Evolutionary conservation across 2,888 invertebrate genomes (phyloP).

Genomic region (Meganola albula): DNA sequence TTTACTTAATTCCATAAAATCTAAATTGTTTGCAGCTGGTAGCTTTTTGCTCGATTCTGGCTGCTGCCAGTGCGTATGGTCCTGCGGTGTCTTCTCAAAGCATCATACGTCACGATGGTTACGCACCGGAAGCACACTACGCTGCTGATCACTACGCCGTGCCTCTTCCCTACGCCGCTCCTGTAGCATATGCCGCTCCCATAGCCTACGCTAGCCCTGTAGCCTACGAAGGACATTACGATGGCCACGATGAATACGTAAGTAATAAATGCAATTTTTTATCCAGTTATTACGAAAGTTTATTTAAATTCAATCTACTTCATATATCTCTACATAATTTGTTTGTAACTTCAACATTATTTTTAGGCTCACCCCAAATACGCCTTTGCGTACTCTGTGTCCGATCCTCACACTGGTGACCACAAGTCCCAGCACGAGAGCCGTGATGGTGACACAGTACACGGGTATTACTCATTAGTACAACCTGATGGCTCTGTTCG

Average conservation of each 20-base stretch:
- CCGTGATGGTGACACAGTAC: constrained; percentile 72
- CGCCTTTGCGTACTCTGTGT: constrained; percentile 72
- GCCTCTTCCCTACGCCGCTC: constrained; percentile 30
- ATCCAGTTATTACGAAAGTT: too few species aligned
- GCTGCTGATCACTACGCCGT: constrained; percentile 25
- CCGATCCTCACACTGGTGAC: constrained; percentile 77
- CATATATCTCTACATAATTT: too few species aligned
- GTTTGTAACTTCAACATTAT: too few species aligned
- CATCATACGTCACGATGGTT: constrained; percentile 54
- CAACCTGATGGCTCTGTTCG: constrained; percentile 75
- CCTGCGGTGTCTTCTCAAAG: constrained; percentile 60
- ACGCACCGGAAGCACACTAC: constrained; percentile 33
- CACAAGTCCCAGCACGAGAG: constrained; percentile 73
- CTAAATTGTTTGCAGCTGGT: constrained; percentile 54
- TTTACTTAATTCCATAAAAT: too few species aligned
- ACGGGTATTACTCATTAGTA: constrained; percentile 69
- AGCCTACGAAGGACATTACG: constrained; percentile 29
- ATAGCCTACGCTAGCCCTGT: constrained; percentile 31
- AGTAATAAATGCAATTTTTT: too few species aligned
- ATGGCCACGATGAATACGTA: constrained; percentile 47
- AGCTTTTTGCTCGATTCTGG: constrained; percentile 58
- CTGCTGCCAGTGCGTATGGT: constrained; percentile 60
- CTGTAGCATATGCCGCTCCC: constrained; percentile 24
- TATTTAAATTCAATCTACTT: too few species aligned
- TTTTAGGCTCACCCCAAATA: constrained; percentile 60